Conservation (phyloP, 2,888 invertebrate genomes). For the Disparrhopalites patrizii region DNA sequence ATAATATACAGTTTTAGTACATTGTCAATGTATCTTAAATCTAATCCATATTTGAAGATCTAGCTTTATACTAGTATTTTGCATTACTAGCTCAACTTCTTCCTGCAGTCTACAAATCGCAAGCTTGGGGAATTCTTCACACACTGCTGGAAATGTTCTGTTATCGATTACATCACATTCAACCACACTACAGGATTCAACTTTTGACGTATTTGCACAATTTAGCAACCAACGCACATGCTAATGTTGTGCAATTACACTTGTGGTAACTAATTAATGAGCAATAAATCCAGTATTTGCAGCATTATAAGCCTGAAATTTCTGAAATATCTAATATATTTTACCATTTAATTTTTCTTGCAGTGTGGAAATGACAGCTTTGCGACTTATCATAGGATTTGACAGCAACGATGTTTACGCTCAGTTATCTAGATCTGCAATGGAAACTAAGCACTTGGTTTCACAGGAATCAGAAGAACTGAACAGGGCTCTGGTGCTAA, state of each 20-base stretch:
- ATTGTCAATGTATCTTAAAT: background rate
- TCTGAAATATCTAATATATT: constrained; percentile 26
- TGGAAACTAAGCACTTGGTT: constrained; percentile 84
- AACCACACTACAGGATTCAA: constrained; percentile 91
- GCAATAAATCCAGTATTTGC: background rate
- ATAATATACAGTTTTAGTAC: background rate
- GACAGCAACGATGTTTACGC: constrained; percentile 94
- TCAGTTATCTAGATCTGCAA: constrained; percentile 84
- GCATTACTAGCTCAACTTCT: constrained; percentile 67
- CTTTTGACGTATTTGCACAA: constrained; percentile 86
- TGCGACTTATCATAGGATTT: constrained; percentile 78
- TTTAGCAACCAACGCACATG: constrained; percentile 84
- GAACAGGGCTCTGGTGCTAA: constrained; percentile 86
- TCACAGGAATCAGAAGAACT: constrained; percentile 93
- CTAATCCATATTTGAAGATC: background rate
- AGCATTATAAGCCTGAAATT: constrained; percentile 38
- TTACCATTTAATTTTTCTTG: constrained; percentile 13
- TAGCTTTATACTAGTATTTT: background rate
- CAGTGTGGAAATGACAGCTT: constrained; percentile 82
- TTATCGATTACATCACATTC: constrained; percentile 92
- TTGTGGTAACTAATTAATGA: constrained; percentile 62
- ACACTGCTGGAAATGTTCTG: constrained; percentile 88
- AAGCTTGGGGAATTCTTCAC: constrained; percentile 94
- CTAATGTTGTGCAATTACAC: constrained; percentile 91
- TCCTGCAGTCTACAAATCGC: constrained; percentile 81